Conservation (phyloP, 2,888 invertebrate species). For the Apoda limacodes region DNA sequence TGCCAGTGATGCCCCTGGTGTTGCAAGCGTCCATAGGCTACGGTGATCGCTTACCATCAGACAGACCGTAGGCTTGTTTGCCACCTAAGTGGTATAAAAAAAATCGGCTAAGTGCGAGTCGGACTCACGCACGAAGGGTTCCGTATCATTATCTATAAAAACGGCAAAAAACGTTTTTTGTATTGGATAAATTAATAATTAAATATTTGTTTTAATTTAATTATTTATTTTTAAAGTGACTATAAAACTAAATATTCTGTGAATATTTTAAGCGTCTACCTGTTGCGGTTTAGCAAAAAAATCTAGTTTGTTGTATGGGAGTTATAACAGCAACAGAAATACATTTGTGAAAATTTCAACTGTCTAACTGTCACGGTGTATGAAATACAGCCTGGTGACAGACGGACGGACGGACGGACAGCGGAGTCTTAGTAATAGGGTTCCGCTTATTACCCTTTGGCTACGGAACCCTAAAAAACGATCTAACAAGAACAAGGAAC, state of each 20-base stretch:
- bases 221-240: background rate
- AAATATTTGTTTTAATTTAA: too few relatives aligned
- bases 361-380: background rate
- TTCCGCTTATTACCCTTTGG: background rate
- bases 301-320: background rate
- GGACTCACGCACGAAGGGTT: too few relatives aligned
- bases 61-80: too few relatives aligned
- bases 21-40: too few relatives aligned
- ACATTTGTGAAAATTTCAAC: background rate
- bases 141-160: too few relatives aligned
- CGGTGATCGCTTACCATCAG: too few relatives aligned
- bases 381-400: background rate
- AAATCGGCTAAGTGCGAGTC: too few relatives aligned
- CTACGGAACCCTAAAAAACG: background rate
- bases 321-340: background rate
- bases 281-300: background rate
- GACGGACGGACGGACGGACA: background rate
- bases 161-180: too few relatives aligned
- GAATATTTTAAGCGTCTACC: background rate
- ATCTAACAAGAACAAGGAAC: too few relatives aligned
- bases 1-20: too few relatives aligned
- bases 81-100: too few relatives aligned
- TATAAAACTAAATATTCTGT: background rate
- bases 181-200: too few relatives aligned
- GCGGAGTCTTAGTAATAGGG: background rate